Evolutionary conservation across 2,888 invertebrate genomes (phyloP).

Genomic region (Clusia tigrina): DNA sequence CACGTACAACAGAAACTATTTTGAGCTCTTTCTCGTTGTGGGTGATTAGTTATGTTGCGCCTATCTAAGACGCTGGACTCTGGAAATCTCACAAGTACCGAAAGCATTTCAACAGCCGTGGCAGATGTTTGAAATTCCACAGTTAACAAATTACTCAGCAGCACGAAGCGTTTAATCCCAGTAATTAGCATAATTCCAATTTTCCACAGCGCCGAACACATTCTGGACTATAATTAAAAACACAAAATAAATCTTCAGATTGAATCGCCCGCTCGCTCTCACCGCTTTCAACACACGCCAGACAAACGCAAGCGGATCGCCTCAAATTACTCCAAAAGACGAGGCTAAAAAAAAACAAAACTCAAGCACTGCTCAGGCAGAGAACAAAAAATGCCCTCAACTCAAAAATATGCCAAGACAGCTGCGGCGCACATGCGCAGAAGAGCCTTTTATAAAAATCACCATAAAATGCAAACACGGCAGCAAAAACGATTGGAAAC

Average conservation of each 20-base stretch:
- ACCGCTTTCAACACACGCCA: background rate
- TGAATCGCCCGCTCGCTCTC: conserved; percentile 49
- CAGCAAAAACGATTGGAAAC: conserved; percentile 5
- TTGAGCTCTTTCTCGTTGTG: too few relatives aligned
- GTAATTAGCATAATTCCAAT: conserved; percentile 5
- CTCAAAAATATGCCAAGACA: background rate
- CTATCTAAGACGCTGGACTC: too few relatives aligned
- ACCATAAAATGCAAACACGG: background rate
- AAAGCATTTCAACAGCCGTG: too few relatives aligned
- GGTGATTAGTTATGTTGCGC: too few relatives aligned
- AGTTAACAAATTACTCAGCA: conserved; percentile 1
- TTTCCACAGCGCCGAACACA: background rate
- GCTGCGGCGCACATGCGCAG: background rate
- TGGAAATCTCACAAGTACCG: too few relatives aligned
- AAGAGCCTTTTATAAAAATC: background rate
- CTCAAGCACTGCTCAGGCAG: background rate
- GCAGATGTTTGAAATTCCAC: background rate
- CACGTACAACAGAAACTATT: too few relatives aligned
- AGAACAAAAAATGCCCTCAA: background rate
- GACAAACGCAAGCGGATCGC: conserved; percentile 1
- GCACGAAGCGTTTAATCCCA: background rate
- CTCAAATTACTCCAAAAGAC: background rate
- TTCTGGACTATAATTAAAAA: conserved; percentile 1
- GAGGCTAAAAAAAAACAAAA: background rate
- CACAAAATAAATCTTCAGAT: conserved; percentile 53